Conservation (phyloP, 2,888 invertebrate genomes). For the Leptothorax acervorum region DNA sequence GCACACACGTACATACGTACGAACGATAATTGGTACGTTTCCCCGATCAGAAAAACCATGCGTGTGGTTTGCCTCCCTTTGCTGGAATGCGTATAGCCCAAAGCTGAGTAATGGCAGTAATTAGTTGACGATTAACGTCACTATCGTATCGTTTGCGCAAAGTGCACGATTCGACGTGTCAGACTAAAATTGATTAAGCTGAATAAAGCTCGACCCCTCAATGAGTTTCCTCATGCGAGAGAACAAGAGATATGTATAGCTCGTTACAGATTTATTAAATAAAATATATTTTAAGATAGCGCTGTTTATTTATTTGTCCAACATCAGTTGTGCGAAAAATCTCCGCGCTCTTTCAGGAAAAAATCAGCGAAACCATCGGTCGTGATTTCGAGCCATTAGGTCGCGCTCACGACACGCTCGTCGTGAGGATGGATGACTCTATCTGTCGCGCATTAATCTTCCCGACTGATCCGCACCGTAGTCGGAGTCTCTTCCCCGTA, state of each 20-base stretch:
- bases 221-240: background rate
- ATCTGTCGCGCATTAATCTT: constrained; percentile 82
- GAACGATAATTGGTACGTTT: constrained; percentile 67
- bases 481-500: constrained; percentile 62
- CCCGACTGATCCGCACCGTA: constrained; percentile 73
- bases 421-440: constrained; percentile 78
- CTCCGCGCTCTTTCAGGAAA: constrained; percentile 31
- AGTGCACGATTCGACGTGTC: constrained; percentile 33
- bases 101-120: constrained; percentile 58
- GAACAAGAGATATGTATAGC: background rate
- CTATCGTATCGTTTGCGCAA: constrained; percentile 17
- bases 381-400: constrained; percentile 81
- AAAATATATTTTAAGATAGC: background rate
- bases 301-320: background rate
- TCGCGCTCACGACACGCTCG: constrained; percentile 73
- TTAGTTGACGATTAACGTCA: constrained; percentile 59
- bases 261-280: background rate
- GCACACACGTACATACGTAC: background rate
- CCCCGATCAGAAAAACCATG: constrained; percentile 58
- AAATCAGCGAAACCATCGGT: constrained; percentile 49
- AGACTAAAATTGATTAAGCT: background rate
- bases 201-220: background rate
- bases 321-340: background rate
- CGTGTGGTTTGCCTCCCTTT: constrained; percentile 37
- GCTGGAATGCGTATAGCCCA: constrained; percentile 55